A percentile compares a stretch with the other conserved stretches of the same genome.
Evolutionary conservation across 2,797 vertebrate genomes (phyloP).

Genomic region (Ptychobarbus kaznakovi): DNA sequence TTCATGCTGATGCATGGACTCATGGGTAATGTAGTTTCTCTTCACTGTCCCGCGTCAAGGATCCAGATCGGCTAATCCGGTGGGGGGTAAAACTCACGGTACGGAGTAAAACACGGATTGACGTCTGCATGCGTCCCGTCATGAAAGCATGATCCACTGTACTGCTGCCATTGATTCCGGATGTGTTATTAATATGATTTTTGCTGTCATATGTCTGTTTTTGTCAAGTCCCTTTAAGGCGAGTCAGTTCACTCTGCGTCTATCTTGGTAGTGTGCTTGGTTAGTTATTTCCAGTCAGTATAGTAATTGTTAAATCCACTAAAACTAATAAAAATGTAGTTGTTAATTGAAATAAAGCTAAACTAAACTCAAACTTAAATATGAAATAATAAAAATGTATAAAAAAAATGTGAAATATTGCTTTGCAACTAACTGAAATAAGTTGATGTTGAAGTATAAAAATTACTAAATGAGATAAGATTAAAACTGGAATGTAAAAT

Average conservation of each 20-base stretch:
- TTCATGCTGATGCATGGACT: constrained; percentile 69
- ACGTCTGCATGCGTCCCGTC: constrained; percentile 23
- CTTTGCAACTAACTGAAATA: neutral
- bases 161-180: neutral
- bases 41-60: constrained; percentile 83
- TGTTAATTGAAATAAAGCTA: neutral
- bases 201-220: neutral
- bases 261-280: neutral
- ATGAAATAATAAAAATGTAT: neutral
- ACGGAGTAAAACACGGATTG: constrained; percentile 58
- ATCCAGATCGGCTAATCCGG: constrained; percentile 91
- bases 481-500: neutral
- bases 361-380: neutral
- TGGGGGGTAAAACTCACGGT: constrained; percentile 79
- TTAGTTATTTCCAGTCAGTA: neutral
- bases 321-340: neutral
- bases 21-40: constrained; percentile 73
- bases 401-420: neutral
- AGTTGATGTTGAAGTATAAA: neutral
- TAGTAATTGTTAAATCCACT: neutral
- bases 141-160: constrained; percentile 35
- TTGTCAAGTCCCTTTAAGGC: neutral
- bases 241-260: neutral
- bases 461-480: too few relatives aligned
- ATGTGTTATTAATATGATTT: neutral